These are phyloP conservation scores for Alentia gelatinosa DNA, from an alignment of 2,888 invertebrate genomes.

Conservation along the genomic window DNA sequence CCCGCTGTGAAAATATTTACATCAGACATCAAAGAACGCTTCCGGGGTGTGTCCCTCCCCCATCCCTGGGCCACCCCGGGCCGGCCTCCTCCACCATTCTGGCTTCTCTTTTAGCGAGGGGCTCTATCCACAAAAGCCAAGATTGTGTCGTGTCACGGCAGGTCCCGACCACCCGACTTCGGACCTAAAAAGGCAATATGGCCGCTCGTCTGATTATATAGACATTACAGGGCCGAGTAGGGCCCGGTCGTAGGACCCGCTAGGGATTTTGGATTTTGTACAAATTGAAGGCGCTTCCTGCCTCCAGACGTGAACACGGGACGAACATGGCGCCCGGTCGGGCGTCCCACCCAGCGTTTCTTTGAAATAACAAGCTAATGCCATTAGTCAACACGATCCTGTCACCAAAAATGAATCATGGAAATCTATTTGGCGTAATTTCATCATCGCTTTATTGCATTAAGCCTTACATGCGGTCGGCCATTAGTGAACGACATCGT, in stretches of 20 bases:
- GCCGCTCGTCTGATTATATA: not conserved
- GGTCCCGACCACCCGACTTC: not conserved
- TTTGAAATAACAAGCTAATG: conserved; percentile 51
- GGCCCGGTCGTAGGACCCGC: not conserved
- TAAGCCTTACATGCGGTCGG: conserved; percentile 38
- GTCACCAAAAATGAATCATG: conserved; percentile 54
- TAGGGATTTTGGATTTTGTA: not conserved
- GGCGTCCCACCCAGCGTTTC: not conserved
- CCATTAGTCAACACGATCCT: conserved; percentile 52
- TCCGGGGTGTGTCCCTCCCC: not conserved
- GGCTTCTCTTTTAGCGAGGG: not conserved
- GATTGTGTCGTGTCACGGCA: conserved; percentile 15
- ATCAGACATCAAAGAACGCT: conserved; percentile 3
- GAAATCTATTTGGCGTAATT: conserved; percentile 54
- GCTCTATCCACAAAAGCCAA: not conserved
- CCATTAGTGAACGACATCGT: conserved; percentile 41
- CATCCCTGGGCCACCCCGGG: not conserved
- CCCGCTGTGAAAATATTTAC: not conserved
- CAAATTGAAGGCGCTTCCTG: conserved; percentile 34
- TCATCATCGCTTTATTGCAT: conserved; percentile 54
- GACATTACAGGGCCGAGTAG: not conserved
- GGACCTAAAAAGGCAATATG: not conserved
- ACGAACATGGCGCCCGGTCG: not conserved
- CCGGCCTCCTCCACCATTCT: not conserved
- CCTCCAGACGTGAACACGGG: not conserved